These are phyloP conservation scores for Aphelocoma californica DNA, from an alignment of 2,797 vertebrate genomes.

Conservation along the genomic window DNA sequence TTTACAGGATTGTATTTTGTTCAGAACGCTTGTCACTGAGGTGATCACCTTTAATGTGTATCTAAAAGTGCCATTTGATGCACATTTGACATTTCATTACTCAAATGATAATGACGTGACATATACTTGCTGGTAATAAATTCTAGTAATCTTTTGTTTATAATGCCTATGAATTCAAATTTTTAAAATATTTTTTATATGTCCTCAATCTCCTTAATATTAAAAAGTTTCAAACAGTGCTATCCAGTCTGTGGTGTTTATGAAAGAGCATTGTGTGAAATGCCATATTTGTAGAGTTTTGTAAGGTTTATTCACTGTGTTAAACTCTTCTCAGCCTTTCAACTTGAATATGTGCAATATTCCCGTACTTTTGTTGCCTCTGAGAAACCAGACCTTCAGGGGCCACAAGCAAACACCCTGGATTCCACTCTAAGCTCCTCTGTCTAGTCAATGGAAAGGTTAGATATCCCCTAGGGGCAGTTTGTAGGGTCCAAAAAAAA, in stretches of 20 bases:
- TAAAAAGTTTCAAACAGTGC: neutral
- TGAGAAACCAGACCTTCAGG: neutral
- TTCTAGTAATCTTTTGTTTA: neutral
- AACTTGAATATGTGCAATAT: neutral
- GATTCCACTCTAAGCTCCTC: neutral
- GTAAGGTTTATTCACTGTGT: neutral
- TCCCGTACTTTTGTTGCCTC: neutral
- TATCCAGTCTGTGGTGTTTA: neutral
- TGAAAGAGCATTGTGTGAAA: neutral
- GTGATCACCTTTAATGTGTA: neutral
- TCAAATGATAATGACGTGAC: neutral
- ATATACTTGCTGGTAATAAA: neutral
- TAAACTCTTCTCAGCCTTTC: slow-evolving; percentile 10
- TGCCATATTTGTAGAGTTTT: neutral
- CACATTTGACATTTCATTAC: neutral
- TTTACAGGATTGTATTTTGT: neutral
- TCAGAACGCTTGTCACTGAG: neutral
- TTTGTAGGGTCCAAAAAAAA: neutral
- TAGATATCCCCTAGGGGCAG: neutral
- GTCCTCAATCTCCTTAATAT: neutral
- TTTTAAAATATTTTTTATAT: neutral
- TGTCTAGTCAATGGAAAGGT: neutral
- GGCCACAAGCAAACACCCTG: neutral
- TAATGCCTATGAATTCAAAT: neutral
- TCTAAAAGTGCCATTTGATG: neutral